Evolutionary conservation across 2,797 vertebrate species (phyloP), one percentile per base, ranked within the genome.

Genomic region (Coilia nasus): DNA sequence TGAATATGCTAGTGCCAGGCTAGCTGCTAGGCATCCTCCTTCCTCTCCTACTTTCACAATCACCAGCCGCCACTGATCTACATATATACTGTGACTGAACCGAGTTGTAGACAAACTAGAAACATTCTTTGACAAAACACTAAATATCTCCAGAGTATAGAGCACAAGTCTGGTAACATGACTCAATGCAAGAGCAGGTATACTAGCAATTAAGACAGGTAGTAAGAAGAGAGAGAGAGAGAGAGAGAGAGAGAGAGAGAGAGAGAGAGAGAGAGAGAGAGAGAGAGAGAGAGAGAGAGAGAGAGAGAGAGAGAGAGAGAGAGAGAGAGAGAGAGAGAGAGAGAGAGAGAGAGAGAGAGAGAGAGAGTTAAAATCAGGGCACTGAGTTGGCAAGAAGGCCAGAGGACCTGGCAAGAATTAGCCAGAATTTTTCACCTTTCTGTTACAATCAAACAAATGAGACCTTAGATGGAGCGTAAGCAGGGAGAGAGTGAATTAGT

Each of bases 51-150:
- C n/a, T n/a, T n/a, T n/a, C n/a, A n/a, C n/a, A n/a, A n/a, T n/a
- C n/a, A n/a, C n/a, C n/a, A n/a, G n/a, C n/a, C n/a, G n/a, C n/a
- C n/a, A n/a, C n/a, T n/a, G n/a, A n/a, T 54, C 2, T 54, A 54
- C 9, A 14, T 54, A 41, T 2, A 41, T 41, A 5, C 50, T 54
- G 9, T 54, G 50, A 54, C 9, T 54, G 50, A 54, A 54, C 50
- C 7, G 14, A 54, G 50, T 54, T 54, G 50, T 5, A 41, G 35
- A 41, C 50, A 54, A 54, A 54, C 50, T 3, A 54, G 14, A 54
- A 54, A 54, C 50, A 54, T 2, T 10, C 50, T 10, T 7, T 54
- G 83, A 47, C 86, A 83, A 84, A 47, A 85, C 54, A 23, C 25
- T 0, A 41, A 41, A 41, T 41, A 5, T 41, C 35, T 41, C 35